Evolutionary conservation across 1,140 invertebrate species (phyloP).

Genomic region (Holotrichia oblita): DNA sequence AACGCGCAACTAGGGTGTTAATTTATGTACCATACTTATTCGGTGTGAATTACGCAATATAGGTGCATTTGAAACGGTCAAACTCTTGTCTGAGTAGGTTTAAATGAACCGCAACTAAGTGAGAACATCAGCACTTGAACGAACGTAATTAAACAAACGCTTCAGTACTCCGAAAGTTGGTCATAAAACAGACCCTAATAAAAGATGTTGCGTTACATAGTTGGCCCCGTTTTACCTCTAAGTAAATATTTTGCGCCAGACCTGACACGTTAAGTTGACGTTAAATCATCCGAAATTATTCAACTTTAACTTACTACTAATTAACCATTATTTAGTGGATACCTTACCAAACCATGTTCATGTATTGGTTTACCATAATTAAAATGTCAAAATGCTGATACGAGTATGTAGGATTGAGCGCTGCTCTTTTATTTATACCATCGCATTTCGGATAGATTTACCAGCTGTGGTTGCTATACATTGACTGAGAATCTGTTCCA

Average conservation of each 20-base stretch:
- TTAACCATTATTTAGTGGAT: not conserved
- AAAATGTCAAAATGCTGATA: not conserved
- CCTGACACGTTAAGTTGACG: not conserved
- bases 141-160: conserved; percentile 22
- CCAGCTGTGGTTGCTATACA: not conserved
- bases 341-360: not conserved
- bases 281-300: conserved; percentile 21
- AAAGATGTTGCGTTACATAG: conserved; percentile 21
- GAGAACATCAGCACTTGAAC: conserved; percentile 22
- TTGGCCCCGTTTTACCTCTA: not conserved
- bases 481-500: not conserved
- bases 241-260: conserved; percentile 18
- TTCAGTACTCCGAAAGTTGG: conserved; percentile 13
- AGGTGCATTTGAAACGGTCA: not conserved
- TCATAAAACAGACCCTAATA: conserved; percentile 32
- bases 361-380: not conserved
- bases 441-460: too few species aligned
- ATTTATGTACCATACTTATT: not conserved
- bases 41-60: not conserved
- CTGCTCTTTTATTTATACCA: too few species aligned
- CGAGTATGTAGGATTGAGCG: not conserved
- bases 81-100: conserved; percentile 2
- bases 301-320: not conserved
- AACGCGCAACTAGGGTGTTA: not conserved
- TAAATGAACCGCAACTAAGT: conserved; percentile 26